phyloP scores from a whole-genome alignment of 2,113 vertebrate species.

The Fregetta grallaria region DNA sequence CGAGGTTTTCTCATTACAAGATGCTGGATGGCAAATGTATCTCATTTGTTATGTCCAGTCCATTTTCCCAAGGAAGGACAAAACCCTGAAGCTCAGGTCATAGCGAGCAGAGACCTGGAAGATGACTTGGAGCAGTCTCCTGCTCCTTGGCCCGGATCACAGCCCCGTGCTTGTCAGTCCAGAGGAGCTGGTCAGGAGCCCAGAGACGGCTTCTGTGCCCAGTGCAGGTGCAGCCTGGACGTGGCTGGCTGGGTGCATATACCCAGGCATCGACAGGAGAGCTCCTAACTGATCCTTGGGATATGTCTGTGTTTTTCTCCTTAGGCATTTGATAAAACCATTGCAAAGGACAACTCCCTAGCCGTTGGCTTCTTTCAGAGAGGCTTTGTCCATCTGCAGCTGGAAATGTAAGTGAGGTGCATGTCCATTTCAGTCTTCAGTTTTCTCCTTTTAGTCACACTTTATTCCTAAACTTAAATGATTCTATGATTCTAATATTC shows the following conservation, averaged over 20 bases:
- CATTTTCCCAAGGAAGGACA: not conserved
- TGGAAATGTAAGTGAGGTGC: slow-evolving; percentile 70
- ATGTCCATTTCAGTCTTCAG: not conserved
- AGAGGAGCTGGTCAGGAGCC: not conserved
- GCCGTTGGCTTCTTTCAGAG: slow-evolving; percentile 90
- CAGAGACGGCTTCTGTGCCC: not conserved
- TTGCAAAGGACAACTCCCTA: slow-evolving; percentile 82
- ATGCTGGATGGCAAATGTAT: rapidly evolving
- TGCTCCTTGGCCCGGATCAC: rapidly evolving
- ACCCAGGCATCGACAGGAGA: too few species aligned
- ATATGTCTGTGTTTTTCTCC: not conserved
- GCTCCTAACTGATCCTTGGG: not conserved
- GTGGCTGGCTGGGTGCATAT: not conserved
- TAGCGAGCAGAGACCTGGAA: not conserved
- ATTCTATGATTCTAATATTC: not conserved
- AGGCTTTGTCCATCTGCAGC: slow-evolving; percentile 79
- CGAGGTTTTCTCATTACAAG: not conserved
- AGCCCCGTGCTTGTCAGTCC: not conserved
- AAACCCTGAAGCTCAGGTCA: not conserved
- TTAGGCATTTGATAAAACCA: slow-evolving; percentile 79
- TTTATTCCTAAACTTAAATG: not conserved
- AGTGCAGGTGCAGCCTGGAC: not conserved
- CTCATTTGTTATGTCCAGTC: not conserved
- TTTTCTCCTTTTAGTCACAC: not conserved
- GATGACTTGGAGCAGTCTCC: not conserved